Conservation (phyloP, 2,797 vertebrate genomes). For the Rhincodon typus region DNA sequence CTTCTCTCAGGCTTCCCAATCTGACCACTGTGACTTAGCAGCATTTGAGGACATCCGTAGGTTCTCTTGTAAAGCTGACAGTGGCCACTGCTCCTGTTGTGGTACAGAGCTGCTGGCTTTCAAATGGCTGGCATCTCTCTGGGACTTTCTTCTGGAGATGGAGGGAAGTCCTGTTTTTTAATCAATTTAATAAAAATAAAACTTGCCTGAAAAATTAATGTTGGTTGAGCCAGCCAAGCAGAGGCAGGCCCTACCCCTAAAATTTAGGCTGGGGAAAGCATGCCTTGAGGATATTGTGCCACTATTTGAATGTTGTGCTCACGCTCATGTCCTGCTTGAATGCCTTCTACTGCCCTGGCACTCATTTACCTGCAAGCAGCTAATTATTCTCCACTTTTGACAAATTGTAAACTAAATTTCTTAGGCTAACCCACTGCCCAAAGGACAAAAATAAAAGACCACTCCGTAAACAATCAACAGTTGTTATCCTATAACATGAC, state of each 20-base stretch:
- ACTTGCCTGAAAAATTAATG: neutral
- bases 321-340: neutral
- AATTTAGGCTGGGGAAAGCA: no score
- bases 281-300: neutral
- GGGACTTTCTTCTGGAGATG: neutral
- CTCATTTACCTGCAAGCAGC: no score
- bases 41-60: neutral
- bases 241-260: no score
- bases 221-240: neutral
- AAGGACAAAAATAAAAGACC: neutral
- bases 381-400: no score
- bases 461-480: neutral
- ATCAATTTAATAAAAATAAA: neutral
- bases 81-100: neutral
- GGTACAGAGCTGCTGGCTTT: neutral
- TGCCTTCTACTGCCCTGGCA: no score
- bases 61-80: neutral
- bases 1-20: no score
- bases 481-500: neutral
- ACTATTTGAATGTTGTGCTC: neutral
- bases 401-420: neutral
- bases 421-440: neutral
- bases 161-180: neutral
- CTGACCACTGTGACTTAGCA: neutral
- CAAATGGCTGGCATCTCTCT: neutral